These are phyloP conservation scores for Macropis europaea DNA, from an alignment of 2,888 invertebrate species.

Conservation along the genomic window DNA sequence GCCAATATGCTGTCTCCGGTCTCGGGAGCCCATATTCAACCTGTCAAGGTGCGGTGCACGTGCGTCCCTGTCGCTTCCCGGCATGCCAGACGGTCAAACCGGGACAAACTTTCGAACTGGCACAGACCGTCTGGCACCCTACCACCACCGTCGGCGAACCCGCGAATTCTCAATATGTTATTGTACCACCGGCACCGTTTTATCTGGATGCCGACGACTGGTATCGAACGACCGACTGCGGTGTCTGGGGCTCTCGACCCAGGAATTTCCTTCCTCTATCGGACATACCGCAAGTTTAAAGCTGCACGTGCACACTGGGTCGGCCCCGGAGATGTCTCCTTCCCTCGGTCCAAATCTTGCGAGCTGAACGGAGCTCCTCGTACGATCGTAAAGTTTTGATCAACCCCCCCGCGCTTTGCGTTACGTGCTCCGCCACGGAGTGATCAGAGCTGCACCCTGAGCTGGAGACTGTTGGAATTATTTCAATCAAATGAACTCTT, in stretches of 20 bases:
- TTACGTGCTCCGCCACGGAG: too few species aligned
- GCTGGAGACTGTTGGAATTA: too few species aligned
- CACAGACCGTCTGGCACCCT: conserved; percentile 76
- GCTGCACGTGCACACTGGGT: conserved; percentile 15
- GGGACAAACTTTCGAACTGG: conserved; percentile 78
- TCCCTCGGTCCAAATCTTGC: conserved; percentile 4
- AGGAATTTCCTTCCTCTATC: conserved; percentile 48
- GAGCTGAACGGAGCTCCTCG: neutral
- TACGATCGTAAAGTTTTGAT: too few species aligned
- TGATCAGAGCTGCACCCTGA: too few species aligned
- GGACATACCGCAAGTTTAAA: conserved; percentile 35
- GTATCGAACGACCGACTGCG: conserved; percentile 39
- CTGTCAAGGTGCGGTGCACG: conserved; percentile 69
- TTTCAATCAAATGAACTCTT: too few species aligned
- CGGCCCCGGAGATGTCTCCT: conserved; percentile 18
- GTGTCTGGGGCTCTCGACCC: conserved; percentile 33
- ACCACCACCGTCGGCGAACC: conserved; percentile 52
- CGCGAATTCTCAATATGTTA: conserved; percentile 64
- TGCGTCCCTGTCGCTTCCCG: conserved; percentile 60
- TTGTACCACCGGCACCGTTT: conserved; percentile 58
- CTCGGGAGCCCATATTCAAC: conserved; percentile 64
- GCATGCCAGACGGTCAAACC: conserved; percentile 72
- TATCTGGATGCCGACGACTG: conserved; percentile 48
- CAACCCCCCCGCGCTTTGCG: too few species aligned
- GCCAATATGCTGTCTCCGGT: conserved; percentile 69